Evolutionary conservation across 2,888 invertebrate species (phyloP), one percentile per base, ranked within the genome.

Genomic region (Drosophila neutralis): DNA sequence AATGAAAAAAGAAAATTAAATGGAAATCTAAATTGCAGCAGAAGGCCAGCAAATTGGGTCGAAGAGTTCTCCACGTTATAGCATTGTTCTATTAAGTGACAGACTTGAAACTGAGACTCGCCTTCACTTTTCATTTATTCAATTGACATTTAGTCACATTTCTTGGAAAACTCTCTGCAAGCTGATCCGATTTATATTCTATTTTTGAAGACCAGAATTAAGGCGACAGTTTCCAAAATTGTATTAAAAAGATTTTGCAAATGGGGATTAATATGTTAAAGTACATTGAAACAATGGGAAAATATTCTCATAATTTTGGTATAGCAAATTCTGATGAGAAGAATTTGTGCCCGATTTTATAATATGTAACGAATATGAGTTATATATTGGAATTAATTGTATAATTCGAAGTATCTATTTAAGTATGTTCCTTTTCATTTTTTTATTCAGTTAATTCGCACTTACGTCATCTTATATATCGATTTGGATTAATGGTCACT

Each of bases 81-180:
- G 42, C 65, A 73, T 73, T 82, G 78, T 82, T 88, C 81, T 85
- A 88, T 90, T 86, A 78, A 87, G 86, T 78, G 83, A 83, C 78
- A 78, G 45, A 56, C 60, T 60, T 65, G 48, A 69, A 75, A 72
- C 51, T 53, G 24, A 31, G 48, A 45, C 38, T 54, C 24, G 65
- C 63, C 58, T 73, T 83, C 68, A 66, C 54, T 80, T 80, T 78
- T 72, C 64, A 61, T 82, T 82, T 79, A 67, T 73, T 69, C 62
- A 68, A 75, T 75, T 86, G 77, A 71, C 69, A 76, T 76, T 65
- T 65, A 24, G 57, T 53, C 59, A 24, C 33, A 70, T 62, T 51
- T 57, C 40, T 21, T n/a, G 58, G 27, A 38, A 69, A 71, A 76
- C 68, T 73, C 63, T 71, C 58, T 58, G 59, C 58, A 70, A 82